Base-by-base conservation (phyloP, 2,113 vertebrate species). In the Pluvialis apricaria region DNA sequence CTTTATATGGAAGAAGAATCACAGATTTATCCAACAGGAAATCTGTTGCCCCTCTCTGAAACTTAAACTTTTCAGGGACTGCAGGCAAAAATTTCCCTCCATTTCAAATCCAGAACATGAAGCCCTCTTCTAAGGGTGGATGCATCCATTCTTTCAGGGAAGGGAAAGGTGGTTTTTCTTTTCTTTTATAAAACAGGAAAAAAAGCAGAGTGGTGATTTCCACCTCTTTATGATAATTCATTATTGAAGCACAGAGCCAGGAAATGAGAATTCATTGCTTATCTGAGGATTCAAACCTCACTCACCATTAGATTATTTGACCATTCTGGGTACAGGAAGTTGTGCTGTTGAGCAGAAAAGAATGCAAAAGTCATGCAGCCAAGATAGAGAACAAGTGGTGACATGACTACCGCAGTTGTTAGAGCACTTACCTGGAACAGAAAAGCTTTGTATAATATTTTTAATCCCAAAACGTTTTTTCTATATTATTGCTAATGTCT, bases 271-370 rank as follows among this genome's bases (percentile, higher is more conserved):
- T 82, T 91, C 5, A 2, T 36, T 88, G 24, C 79, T 93, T 89
- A 66, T 73, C 58, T 77, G 51, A 78, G 69, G 69, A 91, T 94
- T 88, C 72, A 86, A 66, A 86, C 60, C 32, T 92, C 88, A 86
- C 31, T 61, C 88, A 80, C 72, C 38, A 51, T 76, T 78, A 83
- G 60, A 84, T 84, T 83, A 92, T 91, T 91, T 87, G 89, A 87
- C 81, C 90, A 92, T 85, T 90, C 34, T 87, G 70, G 31, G 40
- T 76, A 79, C 52, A 92, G 84, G 89, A 97, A 92, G 70, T 82
- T 86, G 69, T 64, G 42, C 64, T 60, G 10, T 68, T 94, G 93
- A 91, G 84, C 93, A 91, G 81, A 94, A 95, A 96, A 96, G 87
- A 94, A 96, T 87, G 89, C 52, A 85, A 13, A 94, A 96, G 78